Evolutionary conservation across 2,113 vertebrate genomes (phyloP), one percentile per base, ranked within the genome.

Genomic region (Hemichromis elongatus): DNA sequence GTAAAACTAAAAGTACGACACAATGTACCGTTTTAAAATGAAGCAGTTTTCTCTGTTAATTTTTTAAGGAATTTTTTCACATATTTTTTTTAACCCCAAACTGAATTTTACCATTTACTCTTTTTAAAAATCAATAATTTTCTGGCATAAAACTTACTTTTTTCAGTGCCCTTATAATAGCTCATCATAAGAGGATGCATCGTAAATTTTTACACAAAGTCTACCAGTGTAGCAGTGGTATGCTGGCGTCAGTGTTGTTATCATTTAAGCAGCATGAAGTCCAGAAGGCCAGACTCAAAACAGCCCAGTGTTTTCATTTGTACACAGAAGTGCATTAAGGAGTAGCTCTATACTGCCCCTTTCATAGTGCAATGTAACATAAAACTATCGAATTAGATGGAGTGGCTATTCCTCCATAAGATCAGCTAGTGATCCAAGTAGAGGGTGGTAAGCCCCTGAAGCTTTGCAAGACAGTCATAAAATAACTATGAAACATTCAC

Each of bases 241-340:
- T 42, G 63, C 35, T 68, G 63, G n/a, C 42, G 14, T 18, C 42
- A 73, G 2, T 73, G 40, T 47, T 28, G 3, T 47, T 47, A 47
- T 73, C 66, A 3, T 28, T 73, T 73, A 73, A 73, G 11, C 28
- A 24, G 14, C 66, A 73, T 18, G 24, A 28, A 28, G 68, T 73
- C 68, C 16, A 47, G 24, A 73, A 30, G 68, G 68, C 42, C 68
- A 73, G 0, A 73, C 42, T 50, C 68, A 47, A 47, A 47, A 47
- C 47, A 50, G 68, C 42, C 24, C 24, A 28, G 14, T 73, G 40
- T 73, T 47, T 73, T 73, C 68, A 50, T 73, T 42, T 70, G 37
- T 70, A 68, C 21, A 45, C 37, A 45, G 13, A 26, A 26, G 13
- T 70, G 3, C 68, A 12, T 30, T 50, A 75, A 75, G 24, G 30